phyloP scores from a whole-genome alignment of 2,113 vertebrate genomes.

The Tupaia chinensis region DNA sequence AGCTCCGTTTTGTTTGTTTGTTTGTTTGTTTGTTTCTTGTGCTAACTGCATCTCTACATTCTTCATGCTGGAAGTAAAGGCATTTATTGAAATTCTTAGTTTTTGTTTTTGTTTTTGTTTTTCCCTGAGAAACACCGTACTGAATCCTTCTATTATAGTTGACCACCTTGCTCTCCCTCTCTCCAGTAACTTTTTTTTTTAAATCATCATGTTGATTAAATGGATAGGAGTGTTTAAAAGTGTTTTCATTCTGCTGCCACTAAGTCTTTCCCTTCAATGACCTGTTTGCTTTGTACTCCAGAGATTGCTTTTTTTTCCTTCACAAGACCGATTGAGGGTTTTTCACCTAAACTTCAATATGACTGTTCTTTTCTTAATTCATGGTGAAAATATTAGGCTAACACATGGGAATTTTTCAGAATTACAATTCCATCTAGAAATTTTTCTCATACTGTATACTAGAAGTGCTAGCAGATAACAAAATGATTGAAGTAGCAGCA shows the following conservation, averaged over 20 bases:
- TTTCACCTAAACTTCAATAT: conserved; percentile 30
- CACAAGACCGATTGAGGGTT: neutral
- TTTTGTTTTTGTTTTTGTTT: too few relatives aligned
- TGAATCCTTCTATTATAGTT: too few relatives aligned
- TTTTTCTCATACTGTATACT: conserved; percentile 34
- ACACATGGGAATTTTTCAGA: conserved; percentile 29
- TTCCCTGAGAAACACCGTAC: too few relatives aligned
- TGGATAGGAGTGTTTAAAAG: neutral
- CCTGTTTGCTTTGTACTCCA: conserved; percentile 16
- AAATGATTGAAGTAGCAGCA: conserved; percentile 50
- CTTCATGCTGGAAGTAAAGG: too few relatives aligned
- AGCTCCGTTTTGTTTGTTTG: too few relatives aligned
- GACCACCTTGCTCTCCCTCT: too few relatives aligned
- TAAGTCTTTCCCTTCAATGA: neutral
- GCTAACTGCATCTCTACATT: too few relatives aligned
- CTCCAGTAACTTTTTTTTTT: neutral
- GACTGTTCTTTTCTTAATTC: conserved; percentile 16
- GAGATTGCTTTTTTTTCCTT: neutral
- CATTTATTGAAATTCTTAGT: too few relatives aligned
- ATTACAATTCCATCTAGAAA: conserved; percentile 42
- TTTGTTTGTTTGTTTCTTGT: too few relatives aligned
- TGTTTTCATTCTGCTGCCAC: neutral
- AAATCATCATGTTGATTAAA: conserved; percentile 43
- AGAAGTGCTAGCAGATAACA: neutral
- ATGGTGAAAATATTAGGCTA: neutral